Base-by-base conservation (phyloP, 2,113 vertebrate genomes). In the Peromyscus polionotus region DNA sequence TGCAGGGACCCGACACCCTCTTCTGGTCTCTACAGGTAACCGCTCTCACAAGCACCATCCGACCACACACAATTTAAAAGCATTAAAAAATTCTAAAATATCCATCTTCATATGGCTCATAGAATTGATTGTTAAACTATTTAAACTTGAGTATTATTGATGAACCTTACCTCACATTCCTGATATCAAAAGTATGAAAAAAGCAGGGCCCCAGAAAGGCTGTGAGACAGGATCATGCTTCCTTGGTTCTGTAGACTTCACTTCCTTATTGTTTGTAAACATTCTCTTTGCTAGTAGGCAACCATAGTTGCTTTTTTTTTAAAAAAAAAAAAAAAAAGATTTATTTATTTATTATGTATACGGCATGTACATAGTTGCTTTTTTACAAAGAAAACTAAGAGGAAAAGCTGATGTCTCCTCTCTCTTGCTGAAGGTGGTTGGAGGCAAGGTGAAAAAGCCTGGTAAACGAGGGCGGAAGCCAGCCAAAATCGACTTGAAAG, bases 401-500 rank as follows among this genome's bases (percentile, higher is more conserved):
- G 28, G 8, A 57, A 95, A 91, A 70, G n/a, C 19, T 14, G 3
- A 68, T 80, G 59, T 84, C 24, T 73, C 67, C 75, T 70, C 14
- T 92, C 2, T 97, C 73, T 36, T 57, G 83, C 87, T 94, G 2
- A 97, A 99, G 99, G 99, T 99, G 97, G 98, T 99, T 76, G 99
- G 99, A 59, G 99, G 99, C n/a, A 99, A 99, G 98, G 99, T 99
- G 76, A 99, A 99, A 99, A 99, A 99, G 95, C 99, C 99, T 0
- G 99, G 99, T 0, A 99, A 99, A 94, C 99, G 99, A 0, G 99
- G 99, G 7, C 99, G 99, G 22, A 99, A 99, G 98, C 99, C 99
- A 14, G 99, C 99, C 17, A 99, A 99, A 97, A 99, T 99, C 72
- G 99, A 99, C 98, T 98, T 99, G 98, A 99, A 99, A 98, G 99